Evolutionary conservation across 2,797 vertebrate genomes (phyloP).

Genomic region (Pseudochirops cupreus): DNA sequence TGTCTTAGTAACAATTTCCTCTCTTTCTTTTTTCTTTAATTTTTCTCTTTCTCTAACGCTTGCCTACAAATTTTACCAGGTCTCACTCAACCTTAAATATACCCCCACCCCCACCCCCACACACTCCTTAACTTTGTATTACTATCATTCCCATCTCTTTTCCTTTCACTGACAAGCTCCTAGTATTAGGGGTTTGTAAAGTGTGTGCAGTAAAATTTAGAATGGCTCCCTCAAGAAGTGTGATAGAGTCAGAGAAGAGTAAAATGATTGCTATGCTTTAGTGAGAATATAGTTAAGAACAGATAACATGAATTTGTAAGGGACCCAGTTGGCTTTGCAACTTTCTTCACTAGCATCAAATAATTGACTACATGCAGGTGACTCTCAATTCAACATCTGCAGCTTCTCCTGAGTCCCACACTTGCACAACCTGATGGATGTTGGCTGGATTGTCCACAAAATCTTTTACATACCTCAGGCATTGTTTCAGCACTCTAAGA

Average conservation of each 20-base stretch:
- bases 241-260: neutral
- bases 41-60: neutral
- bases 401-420: neutral
- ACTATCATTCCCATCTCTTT: neutral
- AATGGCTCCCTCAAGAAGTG: neutral
- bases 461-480: neutral
- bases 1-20: neutral
- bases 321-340: neutral
- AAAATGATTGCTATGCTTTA: neutral
- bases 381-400: neutral
- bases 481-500: neutral
- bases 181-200: neutral
- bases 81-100: neutral
- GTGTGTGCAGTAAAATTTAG: neutral
- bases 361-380: neutral
- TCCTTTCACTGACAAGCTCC: neutral
- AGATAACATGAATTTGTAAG: neutral
- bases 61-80: neutral
- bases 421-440: neutral
- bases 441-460: neutral
- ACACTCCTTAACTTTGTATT: neutral
- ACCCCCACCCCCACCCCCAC: neutral
- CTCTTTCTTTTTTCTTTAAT: neutral
- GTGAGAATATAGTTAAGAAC: neutral
- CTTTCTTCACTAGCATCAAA: neutral